Evolutionary conservation across 2,113 vertebrate species (phyloP).

Genomic region (Burhinus bistriatus): DNA sequence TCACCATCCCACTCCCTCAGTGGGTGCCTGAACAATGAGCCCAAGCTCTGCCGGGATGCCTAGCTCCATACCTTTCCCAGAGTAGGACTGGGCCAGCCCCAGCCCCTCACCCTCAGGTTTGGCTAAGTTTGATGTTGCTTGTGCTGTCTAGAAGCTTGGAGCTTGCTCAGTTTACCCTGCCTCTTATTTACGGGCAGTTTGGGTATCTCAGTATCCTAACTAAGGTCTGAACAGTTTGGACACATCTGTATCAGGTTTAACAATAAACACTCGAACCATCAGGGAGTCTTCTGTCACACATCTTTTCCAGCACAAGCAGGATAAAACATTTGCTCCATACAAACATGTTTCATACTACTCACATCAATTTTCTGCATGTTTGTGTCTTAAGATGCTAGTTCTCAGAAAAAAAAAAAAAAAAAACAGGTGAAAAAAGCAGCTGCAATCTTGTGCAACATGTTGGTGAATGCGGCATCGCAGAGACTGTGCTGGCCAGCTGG

Average conservation of each 20-base stretch:
- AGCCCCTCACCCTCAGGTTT: accelerated
- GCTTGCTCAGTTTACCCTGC: background rate
- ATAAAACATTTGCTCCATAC: background rate
- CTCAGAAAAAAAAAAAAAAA: background rate
- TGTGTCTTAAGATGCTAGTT: background rate
- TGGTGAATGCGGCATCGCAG: background rate
- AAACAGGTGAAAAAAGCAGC: slow-evolving; percentile 7
- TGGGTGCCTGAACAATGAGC: background rate
- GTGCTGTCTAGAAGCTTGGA: background rate
- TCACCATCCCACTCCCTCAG: background rate
- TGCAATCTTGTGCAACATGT: background rate
- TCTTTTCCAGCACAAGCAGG: background rate
- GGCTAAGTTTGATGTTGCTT: background rate
- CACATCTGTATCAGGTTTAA: background rate
- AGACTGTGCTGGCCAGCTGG: background rate
- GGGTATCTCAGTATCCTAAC: background rate
- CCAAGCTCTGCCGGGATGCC: background rate
- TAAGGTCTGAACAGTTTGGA: background rate
- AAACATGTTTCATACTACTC: background rate
- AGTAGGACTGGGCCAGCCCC: background rate
- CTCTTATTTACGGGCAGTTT: background rate
- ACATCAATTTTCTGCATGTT: background rate
- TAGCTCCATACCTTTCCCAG: background rate
- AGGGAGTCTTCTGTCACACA: background rate
- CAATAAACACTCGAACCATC: background rate